Evolutionary conservation across 2,113 vertebrate genomes (phyloP), one percentile per base, ranked within the genome.

Genomic region (Calidris pugnax): DNA sequence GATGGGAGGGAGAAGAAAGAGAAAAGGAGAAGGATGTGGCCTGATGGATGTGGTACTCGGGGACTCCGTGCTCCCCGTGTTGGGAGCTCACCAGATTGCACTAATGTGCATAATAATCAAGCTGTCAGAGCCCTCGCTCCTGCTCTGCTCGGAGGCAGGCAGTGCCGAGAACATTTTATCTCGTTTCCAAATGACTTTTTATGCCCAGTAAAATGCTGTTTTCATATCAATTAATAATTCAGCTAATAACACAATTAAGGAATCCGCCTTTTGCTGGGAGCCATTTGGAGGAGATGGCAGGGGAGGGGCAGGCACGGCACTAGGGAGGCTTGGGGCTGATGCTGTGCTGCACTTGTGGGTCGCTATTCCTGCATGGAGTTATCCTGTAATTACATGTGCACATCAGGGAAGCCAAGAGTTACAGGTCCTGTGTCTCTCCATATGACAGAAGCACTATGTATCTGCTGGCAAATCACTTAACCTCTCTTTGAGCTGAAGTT

Each of bases 211-310:
- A 98, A 98, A 97, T 96, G 94, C 95, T 98, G 93, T 97, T 98
- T 98, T 98, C 95, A 96, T 97, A 97, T 98, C 98, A 98, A 97
- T 98, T 98, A 98, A 98, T 98, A 98, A 97, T 96, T 98, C 96
- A 97, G 82, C 87, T 97, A 98, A 97, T 98, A 97, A 97, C 96
- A 92, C 78, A 97, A 97, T 98, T 98, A 97, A 96, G 91, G 94
- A 97, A 95, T 97, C 85, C 3, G 85, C 97, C 94, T 95, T 97
- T 97, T 1, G 55, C 95, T 97, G 74, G 94, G 79, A 97, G 91
- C 78, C 79, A 53, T 96, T 97, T 91, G 63, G 82, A 97, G 82
- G 95, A 94, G 83, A 73, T 10, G n/a, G 81, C 86, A 76, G 96
- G 72, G 87, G 93, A 98, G 95, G 73, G 57, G 48, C 71, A 95